Conservation (phyloP, 2,797 vertebrate species). For the Pithecia hirsuta region DNA sequence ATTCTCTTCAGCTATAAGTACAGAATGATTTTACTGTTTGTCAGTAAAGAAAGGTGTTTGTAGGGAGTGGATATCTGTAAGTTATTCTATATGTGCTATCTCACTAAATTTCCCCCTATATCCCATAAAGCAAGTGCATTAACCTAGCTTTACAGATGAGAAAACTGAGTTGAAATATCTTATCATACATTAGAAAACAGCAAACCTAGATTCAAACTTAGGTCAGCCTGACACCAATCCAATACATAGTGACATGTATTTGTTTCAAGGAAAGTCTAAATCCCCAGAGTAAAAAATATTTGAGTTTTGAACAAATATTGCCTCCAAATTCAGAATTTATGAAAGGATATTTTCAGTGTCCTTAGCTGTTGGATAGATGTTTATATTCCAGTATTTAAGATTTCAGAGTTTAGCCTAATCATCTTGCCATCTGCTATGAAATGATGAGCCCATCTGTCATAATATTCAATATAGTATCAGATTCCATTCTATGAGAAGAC, state of each 20-base stretch:
- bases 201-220: background rate
- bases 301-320: slow-evolving; percentile 50
- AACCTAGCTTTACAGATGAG: background rate
- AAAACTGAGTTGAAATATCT: background rate
- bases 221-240: background rate
- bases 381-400: slow-evolving; percentile 76
- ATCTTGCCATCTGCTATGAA: slow-evolving; percentile 79
- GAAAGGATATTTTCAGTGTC: slow-evolving; percentile 50
- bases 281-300: background rate
- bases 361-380: slow-evolving; percentile 71
- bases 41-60: background rate
- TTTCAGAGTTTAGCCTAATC: slow-evolving; percentile 79
- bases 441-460: slow-evolving; percentile 75
- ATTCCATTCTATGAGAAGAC: slow-evolving; percentile 71
- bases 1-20: slow-evolving; percentile 28
- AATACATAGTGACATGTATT: background rate
- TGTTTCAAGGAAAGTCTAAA: slow-evolving; percentile 2
- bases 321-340: slow-evolving; percentile 23
- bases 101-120: background rate
- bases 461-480: slow-evolving; percentile 78
- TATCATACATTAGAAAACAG: background rate
- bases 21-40: background rate
- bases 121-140: background rate
- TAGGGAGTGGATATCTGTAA: background rate
- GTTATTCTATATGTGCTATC: background rate